Evolutionary conservation across 2,888 invertebrate species (phyloP), one percentile per base, ranked within the genome.

Genomic region (Dryococelus australis): DNA sequence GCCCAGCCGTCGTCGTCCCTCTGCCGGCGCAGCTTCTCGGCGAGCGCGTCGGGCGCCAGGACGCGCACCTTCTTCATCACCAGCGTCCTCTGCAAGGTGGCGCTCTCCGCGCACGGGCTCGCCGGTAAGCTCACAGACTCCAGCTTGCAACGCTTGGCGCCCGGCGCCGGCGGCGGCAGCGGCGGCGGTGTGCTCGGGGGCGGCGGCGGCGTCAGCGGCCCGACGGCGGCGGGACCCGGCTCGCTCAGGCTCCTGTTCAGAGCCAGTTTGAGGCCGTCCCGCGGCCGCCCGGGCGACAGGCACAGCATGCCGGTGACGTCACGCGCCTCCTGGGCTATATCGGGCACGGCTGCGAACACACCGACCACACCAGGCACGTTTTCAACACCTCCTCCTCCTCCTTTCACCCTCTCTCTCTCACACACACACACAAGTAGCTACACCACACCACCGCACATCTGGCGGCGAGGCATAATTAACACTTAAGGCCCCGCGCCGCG

Each of bases 191-290:
- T n/a, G n/a, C n/a, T n/a, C n/a, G n/a, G n/a, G n/a, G 84, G 88
- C 88, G 84, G 87, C 87, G 16, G 86, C 80, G 16, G 87, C 88
- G 91, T 20, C 90, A 88, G 91, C 87, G 43, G 85, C 24, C 79
- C 88, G 87, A 84, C 87, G 87, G 20, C 86, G 65, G 16, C 87
- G 43, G 94, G 94, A 86, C 94, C 94, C 26, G 94, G 94, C 91
- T 94, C 94, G 91, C 94, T 94, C 90, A 94, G 92, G 90, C 94
- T 94, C 88, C 94, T 92, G 85, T 94, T 94, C 91, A 94, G 91
- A 90, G 93, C 93, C 90, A 94, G 93, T 91, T 94, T 94, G 89
- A 94, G 92, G 90, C 94, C 94, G 91, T 94, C 94, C 89, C 94
- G 93, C 90, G 94, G 92, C 89, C 93, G 92, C 79, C 87, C 90